These are phyloP conservation scores for Amyelois transitella DNA, from an alignment of 1,140 invertebrate genomes.

Conservation along the genomic window DNA sequence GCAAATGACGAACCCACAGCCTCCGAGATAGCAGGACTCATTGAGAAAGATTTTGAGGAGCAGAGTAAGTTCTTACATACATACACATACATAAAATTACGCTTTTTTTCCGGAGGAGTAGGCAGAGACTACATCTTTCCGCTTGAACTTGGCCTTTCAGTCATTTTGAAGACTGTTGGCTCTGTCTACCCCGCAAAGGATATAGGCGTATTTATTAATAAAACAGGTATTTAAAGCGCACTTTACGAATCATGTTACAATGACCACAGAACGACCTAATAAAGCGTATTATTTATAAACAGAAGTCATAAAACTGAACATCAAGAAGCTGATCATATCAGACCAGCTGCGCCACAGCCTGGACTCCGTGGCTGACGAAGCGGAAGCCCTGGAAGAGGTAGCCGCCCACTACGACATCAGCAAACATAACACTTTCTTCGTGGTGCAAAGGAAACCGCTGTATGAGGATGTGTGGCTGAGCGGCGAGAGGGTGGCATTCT, in stretches of 20 bases:
- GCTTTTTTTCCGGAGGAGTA: too few relatives aligned
- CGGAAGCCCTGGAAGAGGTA: slow-evolving; percentile 38
- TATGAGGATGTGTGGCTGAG: slow-evolving; percentile 45
- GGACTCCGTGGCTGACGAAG: slow-evolving; percentile 41
- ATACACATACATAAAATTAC: not conserved
- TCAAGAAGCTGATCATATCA: slow-evolving; percentile 26
- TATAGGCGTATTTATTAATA: too few relatives aligned
- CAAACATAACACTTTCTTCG: slow-evolving; percentile 39
- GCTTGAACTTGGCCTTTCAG: too few relatives aligned
- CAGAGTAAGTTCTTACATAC: slow-evolving; percentile 22
- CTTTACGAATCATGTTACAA: not conserved
- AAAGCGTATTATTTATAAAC: slow-evolving; percentile 2
- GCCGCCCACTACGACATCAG: slow-evolving; percentile 23
- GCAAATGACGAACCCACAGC: slow-evolving; percentile 50
- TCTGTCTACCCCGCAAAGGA: too few relatives aligned
- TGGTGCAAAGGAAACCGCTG: slow-evolving; percentile 52
- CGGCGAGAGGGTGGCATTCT: slow-evolving; percentile 47
- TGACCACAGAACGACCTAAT: not conserved
- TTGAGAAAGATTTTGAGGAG: slow-evolving; percentile 38
- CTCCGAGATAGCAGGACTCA: slow-evolving; percentile 21
- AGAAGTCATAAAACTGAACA: slow-evolving; percentile 52
- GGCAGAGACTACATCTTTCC: too few relatives aligned
- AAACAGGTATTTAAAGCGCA: too few relatives aligned
- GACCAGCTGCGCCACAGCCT: slow-evolving; percentile 29
- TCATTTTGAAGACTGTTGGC: too few relatives aligned